A percentile compares a stretch with the other conserved stretches of the same genome.
phyloP scores from a whole-genome alignment of 2,888 invertebrate species.

The Protula sp. region DNA sequence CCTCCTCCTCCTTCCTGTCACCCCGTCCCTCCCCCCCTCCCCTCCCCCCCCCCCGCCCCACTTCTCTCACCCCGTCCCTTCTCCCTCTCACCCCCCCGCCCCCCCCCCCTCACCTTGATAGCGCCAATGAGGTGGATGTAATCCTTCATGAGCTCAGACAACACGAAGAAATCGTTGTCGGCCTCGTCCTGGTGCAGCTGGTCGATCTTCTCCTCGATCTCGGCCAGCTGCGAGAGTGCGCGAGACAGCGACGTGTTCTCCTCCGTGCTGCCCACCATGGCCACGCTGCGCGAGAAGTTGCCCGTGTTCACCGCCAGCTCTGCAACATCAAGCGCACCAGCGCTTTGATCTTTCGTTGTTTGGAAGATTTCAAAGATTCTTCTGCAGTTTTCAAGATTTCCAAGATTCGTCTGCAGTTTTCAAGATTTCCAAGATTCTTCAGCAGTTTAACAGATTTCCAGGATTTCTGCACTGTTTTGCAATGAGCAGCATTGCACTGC shows the following conservation, averaged over 20 bases:
- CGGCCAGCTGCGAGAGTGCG: slow-evolving; percentile 83
- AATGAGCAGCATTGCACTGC: too few species aligned
- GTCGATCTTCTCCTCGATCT: slow-evolving; percentile 71
- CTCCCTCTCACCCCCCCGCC: slow-evolving; percentile 70
- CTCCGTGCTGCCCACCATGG: slow-evolving; percentile 86
- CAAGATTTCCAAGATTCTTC: too few species aligned
- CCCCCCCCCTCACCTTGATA: slow-evolving; percentile 72
- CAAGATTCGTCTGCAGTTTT: too few species aligned
- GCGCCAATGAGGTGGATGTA: slow-evolving; percentile 86
- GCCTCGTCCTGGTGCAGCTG: slow-evolving; percentile 80
- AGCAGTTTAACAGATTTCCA: too few species aligned
- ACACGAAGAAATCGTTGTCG: slow-evolving; percentile 86
- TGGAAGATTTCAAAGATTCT: too few species aligned
- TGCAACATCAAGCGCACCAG: too few species aligned
- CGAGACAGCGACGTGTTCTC: slow-evolving; percentile 86
- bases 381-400: too few species aligned
- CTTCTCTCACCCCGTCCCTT: slow-evolving; percentile 96
- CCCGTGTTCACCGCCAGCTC: slow-evolving; percentile 43
- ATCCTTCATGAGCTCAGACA: slow-evolving; percentile 92
- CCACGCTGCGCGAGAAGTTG: slow-evolving; percentile 76
- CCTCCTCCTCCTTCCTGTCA: too few species aligned
- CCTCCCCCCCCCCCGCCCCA: slow-evolving; percentile 90
- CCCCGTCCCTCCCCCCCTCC: slow-evolving; percentile 88
- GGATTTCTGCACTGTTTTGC: too few species aligned
- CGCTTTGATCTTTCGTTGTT: not conserved